Evolutionary conservation across 2,888 invertebrate species (phyloP).

Genomic region (Drosophila subquinaria): DNA sequence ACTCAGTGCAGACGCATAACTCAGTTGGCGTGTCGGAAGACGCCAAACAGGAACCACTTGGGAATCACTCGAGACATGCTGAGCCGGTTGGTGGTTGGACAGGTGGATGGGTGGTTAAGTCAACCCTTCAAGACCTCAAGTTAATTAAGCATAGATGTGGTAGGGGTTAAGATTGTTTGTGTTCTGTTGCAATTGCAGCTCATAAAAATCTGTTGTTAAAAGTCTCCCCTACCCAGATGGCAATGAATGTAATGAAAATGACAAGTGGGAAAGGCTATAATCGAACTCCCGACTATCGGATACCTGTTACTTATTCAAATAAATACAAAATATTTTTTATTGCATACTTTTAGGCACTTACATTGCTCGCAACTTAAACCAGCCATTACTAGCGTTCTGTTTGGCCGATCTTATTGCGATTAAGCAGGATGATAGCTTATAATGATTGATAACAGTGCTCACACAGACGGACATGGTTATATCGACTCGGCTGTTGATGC

Average conservation of each 20-base stretch:
- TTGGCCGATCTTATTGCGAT: no score
- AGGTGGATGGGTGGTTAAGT: background rate
- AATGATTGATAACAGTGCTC: no score
- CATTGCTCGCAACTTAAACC: no score
- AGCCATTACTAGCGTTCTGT: no score
- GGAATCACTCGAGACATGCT: constrained; percentile 61
- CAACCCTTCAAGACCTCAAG: constrained; percentile 50
- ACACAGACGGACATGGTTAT: no score
- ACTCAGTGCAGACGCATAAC: constrained; percentile 51
- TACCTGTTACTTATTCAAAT: no score
- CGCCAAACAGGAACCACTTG: constrained; percentile 48
- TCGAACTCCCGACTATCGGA: no score
- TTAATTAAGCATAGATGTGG: constrained; percentile 56
- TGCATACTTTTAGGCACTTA: no score
- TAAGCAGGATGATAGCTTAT: constrained; percentile 6
- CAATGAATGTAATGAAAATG: constrained; percentile 73
- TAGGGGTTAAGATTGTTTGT: constrained; percentile 1
- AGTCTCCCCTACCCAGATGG: constrained; percentile 33
- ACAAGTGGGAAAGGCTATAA: constrained; percentile 15
- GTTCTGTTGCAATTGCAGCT: constrained; percentile 33
- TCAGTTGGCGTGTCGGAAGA: constrained; percentile 52
- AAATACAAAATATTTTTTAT: no score
- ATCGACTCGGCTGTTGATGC: no score
- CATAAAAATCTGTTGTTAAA: constrained; percentile 54
- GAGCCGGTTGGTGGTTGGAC: background rate